Base-by-base conservation (phyloP, 35 echinoderm and acorn worm genomes). In the Holothuria glaberrima region DNA sequence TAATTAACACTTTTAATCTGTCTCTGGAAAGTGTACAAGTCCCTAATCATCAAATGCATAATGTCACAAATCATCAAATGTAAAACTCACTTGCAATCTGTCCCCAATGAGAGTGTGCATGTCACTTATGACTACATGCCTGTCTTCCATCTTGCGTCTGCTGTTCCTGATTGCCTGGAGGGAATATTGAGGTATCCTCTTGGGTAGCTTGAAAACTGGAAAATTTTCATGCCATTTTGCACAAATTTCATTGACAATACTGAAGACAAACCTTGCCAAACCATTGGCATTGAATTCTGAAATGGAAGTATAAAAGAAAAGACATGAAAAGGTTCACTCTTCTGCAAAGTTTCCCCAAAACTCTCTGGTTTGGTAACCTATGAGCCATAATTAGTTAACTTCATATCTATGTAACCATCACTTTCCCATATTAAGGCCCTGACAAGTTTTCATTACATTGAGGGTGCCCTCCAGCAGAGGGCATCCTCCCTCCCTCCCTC, bases 61-160 rank as follows among this genome's bases (percentile, higher is more conserved):
- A n/a, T n/a, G n/a, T n/a, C n/a, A n/a, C n/a, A 29, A 3, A 74
- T 74, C 5, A 65, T 2, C 62, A 65, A 46, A 28, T 12, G 59
- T 58, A 45, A 16, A 0, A 75, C 72, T 89, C 30, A 89, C 88
- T 89, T 78, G 58, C 54, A 89, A 63, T 78, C 50, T 89, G 54
- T 89, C 88, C 29, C 68, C 88, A 72, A 97, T 88, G 26, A 99
- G 89, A 13, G 88, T 74, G 72, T 94, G 94, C 17, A 99, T 35
- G 59, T 99, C 97, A 72, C 78, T 87, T 38, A 99, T 86, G 61
- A 95, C 81, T 18, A 99, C 91, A 79, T 99, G 97, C 48, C 92
- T 92, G 86, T 99, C 97, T 58, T 95, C 97, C 97, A 95, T 95
- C 48, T 94, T 95, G 28, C 94, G 86, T 32, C 97, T 90, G 29